Percentiles rank a stretch among this genome's conserved stretches.
Evolutionary conservation across 2,113 vertebrate species (phyloP).

Genomic region (Pyxicephalus adspersus): DNA sequence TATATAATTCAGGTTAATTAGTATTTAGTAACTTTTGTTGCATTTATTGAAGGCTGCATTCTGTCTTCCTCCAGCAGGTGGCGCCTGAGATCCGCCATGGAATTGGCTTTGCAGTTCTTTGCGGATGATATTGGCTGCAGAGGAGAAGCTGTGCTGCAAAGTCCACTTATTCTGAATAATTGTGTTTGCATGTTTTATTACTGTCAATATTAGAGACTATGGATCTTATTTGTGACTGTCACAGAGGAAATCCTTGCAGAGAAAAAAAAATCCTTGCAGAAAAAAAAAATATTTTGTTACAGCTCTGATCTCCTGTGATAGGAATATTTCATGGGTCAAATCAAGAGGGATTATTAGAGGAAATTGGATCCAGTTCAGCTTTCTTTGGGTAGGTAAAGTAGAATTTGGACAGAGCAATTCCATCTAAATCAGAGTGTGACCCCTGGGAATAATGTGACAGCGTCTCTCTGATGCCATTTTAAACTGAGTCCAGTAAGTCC

Average conservation of each 20-base stretch:
- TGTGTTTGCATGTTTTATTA: neutral
- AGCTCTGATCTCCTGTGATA: neutral
- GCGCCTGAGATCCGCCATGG: neutral
- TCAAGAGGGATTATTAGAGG: no score
- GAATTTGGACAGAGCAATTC: no score
- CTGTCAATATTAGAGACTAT: neutral
- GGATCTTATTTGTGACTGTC: neutral
- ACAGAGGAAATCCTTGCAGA: no score
- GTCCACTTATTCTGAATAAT: neutral
- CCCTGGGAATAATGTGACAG: no score
- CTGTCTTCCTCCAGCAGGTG: conserved; percentile 3
- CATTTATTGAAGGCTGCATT: neutral
- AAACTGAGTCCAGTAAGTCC: no score
- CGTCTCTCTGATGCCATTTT: no score
- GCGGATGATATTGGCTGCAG: neutral
- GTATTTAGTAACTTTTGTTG: no score
- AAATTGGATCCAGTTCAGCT: no score
- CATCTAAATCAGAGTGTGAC: no score
- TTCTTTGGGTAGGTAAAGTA: no score
- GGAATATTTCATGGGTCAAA: neutral
- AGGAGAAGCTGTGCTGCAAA: neutral
- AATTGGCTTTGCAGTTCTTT: neutral
- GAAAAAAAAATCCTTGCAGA: neutral
- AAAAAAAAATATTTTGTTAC: neutral
- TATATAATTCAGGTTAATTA: no score